phyloP scores from a whole-genome alignment of 2,888 invertebrate species.

The Eilema griseolum region DNA sequence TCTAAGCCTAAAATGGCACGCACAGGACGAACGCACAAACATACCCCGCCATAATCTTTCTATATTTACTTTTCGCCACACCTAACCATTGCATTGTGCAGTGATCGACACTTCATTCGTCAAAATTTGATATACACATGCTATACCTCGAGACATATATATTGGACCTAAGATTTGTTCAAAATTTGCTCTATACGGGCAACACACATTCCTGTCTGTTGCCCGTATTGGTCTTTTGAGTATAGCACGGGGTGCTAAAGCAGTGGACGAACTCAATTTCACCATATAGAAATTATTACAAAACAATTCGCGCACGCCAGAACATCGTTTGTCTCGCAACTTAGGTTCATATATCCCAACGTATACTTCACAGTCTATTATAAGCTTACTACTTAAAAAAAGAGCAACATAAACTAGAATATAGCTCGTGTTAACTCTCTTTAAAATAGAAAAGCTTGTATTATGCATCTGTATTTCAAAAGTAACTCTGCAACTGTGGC shows the following conservation, averaged over 20 bases:
- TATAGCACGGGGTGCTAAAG: too few relatives aligned
- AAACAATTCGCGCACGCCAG: too few relatives aligned
- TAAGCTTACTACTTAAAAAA: neutral
- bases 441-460: neutral
- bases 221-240: too few relatives aligned
- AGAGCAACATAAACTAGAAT: neutral
- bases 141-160: neutral
- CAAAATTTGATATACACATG: conserved; percentile 14
- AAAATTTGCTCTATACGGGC: too few relatives aligned
- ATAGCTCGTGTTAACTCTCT: neutral
- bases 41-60: conserved; percentile 59
- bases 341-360: too few relatives aligned
- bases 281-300: too few relatives aligned
- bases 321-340: too few relatives aligned
- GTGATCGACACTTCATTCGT: conserved; percentile 42
- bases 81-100: conserved; percentile 41
- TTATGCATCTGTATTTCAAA: neutral
- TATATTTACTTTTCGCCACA: conserved; percentile 37
- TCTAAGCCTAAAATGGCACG: conserved; percentile 80
- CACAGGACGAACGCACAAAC: conserved; percentile 66
- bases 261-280: too few relatives aligned
- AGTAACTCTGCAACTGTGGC: conserved; percentile 30
- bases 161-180: too few relatives aligned
- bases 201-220: too few relatives aligned
- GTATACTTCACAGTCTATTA: too few relatives aligned